Conservation (phyloP, 2,888 invertebrate species). For the Lasioglossum oenotherae region DNA sequence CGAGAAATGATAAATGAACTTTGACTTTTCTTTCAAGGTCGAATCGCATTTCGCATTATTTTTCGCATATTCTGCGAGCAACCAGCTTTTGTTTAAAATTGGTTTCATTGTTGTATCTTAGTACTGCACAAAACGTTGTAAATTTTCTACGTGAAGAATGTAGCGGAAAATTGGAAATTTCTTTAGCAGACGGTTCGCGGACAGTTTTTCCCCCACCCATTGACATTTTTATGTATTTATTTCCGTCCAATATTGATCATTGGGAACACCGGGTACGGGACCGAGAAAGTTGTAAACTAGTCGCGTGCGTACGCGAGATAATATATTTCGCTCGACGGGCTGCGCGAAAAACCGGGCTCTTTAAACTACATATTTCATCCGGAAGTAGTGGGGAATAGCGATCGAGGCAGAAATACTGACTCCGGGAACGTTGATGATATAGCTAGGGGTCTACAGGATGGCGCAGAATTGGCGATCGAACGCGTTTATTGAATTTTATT, state of each 20-base stretch:
- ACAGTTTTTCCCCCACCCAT: not conserved
- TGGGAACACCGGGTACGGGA: conserved; percentile 19
- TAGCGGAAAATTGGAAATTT: not conserved
- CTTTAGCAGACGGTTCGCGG: not conserved
- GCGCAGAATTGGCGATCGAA: not conserved
- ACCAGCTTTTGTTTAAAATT: no score
- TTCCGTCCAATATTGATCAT: conserved; percentile 41
- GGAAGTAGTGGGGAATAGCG: not conserved
- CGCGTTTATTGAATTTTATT: conserved; percentile 7
- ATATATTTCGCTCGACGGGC: conserved; percentile 32
- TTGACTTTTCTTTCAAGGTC: no score
- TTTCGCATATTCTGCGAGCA: no score
- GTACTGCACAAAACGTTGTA: no score
- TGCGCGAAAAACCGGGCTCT: conserved; percentile 26
- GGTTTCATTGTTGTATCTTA: no score
- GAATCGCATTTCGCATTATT: no score
- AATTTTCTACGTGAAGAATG: not conserved
- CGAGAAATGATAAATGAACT: no score
- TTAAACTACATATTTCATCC: conserved; percentile 6
- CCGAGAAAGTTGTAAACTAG: conserved; percentile 39
- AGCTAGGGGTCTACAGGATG: not conserved
- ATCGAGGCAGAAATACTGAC: not conserved
- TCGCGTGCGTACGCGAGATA: conserved; percentile 32
- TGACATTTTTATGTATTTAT: conserved; percentile 44
- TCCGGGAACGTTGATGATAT: not conserved